Base-by-base conservation (phyloP, 2,888 invertebrate genomes). In the Leptopilina myrica region DNA sequence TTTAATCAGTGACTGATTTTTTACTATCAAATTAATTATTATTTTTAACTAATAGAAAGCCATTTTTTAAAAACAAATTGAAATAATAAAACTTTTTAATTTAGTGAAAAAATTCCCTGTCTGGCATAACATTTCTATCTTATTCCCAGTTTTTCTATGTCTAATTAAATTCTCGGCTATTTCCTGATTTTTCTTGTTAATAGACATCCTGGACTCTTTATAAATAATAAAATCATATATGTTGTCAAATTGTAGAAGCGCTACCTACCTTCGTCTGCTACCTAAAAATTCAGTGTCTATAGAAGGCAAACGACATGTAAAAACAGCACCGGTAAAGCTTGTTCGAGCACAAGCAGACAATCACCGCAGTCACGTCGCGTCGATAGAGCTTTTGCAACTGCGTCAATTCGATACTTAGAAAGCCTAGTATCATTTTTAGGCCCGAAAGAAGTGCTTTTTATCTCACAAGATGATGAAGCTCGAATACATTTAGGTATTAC, bases 401-500 rank as follows among this genome's bases (percentile, higher is more conserved):
- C 86, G 11, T 82, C 84, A 15, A 82, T 86, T 33, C 76, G 79
- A 12, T 79, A 81, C 65, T 69, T 87, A 64, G 82, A 87, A 76
- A 81, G 85, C 20, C 53, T 87, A 12, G 82, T 84, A 33, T 80
- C 81, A 2, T 56, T 88, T 56, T 65, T 87, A 7, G 86, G 86
- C 9, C 82, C 84, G 7, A 12, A 69, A 12, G 46, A 87, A 46
- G 73, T 76, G 46, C n/a, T 75, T 66, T 80, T 76, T 20, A 33
- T 83, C 8, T 65, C 78, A 26, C 83, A 85, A 69, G 85, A 87
- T 79, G 82, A 85, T 76, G 59, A 78, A 73, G 75, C 78, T 49
- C 80, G 89, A 20, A 87, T 91, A 1, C 88, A 90, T 5, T 83
- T 91, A 62, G 90, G 91, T 20, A 62, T 91, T 43, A 85, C 90